Evolutionary conservation across 2,888 invertebrate genomes (phyloP), one percentile per base, ranked within the genome.

Genomic region (Philereme transversata): DNA sequence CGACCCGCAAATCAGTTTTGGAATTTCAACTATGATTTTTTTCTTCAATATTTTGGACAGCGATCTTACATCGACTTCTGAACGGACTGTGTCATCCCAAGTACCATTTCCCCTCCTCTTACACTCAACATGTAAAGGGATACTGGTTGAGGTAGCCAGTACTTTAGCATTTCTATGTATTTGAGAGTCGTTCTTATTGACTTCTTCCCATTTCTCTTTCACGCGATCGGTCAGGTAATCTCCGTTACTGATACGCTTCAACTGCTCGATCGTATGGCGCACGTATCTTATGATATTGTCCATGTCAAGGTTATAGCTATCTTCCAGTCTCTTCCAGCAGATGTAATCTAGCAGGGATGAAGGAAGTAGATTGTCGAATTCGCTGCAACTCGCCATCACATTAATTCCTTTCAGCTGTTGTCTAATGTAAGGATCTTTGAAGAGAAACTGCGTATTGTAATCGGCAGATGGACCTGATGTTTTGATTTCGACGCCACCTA

Each of bases 231-330:
- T 89, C 60, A 92, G 77, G 66, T 86, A 92, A 64, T 92, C 92
- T 2, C 92, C 92, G 57, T 92, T 90, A 64, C 90, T 90, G 33
- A 92, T 91, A 10, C 90, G 83, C 69, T 87, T 90, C n/a, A 92
- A 71, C 65, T 92, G 90, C 4, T 90, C 90, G 57, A 92, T 90
- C 1, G 89, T 89, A 54, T 87, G 79, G 57, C 83, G 83, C 0
- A 90, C 90, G 61, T 90, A 86, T 70, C 72, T 74, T 43, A 92
- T 90, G 5, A 91, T 79, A 57, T 84, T 90, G 8, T 92, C 91
- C 88, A 92, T 88, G 64, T 90, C 86, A 69, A 90, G 87, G 65
- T 82, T 87, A 57, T 85, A 87, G 67, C 87, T 87, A 50, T 89
- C 87, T 65, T 90, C 90, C 4, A 88, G 69, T 2, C 84, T 81